phyloP scores from a whole-genome alignment of 2,113 vertebrate genomes.

The Dryoscopus gambensis region DNA sequence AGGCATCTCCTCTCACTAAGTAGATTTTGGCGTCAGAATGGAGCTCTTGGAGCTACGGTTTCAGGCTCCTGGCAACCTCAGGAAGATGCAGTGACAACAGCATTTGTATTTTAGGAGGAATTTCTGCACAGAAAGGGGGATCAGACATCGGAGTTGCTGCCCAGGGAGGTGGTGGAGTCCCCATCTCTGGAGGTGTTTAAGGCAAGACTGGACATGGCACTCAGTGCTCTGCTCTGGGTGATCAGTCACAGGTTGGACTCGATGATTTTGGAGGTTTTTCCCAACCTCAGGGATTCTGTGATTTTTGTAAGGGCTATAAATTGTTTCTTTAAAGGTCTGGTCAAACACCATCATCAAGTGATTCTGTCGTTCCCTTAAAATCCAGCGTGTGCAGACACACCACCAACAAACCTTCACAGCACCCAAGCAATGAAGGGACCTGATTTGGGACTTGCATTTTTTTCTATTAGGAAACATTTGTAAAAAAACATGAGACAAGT shows the following conservation, averaged over 20 bases:
- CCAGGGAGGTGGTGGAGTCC: not conserved
- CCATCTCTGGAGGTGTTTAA: not conserved
- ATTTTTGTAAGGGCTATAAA: not conserved
- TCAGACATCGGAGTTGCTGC: not conserved
- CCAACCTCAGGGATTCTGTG: not conserved
- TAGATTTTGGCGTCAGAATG: not conserved
- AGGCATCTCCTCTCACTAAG: not conserved
- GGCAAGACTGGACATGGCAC: not conserved
- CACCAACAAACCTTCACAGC: not conserved
- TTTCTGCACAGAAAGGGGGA: not conserved
- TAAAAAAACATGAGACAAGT: not conserved
- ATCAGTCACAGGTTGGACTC: not conserved
- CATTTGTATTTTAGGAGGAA: rapidly evolving
- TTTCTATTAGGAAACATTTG: not conserved
- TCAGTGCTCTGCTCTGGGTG: not conserved
- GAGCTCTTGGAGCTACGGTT: not conserved
- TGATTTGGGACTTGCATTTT: not conserved
- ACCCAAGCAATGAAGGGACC: not conserved
- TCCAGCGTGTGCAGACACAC: not conserved
- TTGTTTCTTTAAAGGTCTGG: not conserved
- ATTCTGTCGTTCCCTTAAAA: not conserved
- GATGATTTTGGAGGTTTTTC: not conserved
- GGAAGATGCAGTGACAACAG: not conserved
- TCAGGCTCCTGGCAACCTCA: not conserved
- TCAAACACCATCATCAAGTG: not conserved